Percentiles rank a stretch among this genome's conserved stretches.
Conservation (phyloP, 2,797 vertebrate species). For the Synanceia verrucosa region DNA sequence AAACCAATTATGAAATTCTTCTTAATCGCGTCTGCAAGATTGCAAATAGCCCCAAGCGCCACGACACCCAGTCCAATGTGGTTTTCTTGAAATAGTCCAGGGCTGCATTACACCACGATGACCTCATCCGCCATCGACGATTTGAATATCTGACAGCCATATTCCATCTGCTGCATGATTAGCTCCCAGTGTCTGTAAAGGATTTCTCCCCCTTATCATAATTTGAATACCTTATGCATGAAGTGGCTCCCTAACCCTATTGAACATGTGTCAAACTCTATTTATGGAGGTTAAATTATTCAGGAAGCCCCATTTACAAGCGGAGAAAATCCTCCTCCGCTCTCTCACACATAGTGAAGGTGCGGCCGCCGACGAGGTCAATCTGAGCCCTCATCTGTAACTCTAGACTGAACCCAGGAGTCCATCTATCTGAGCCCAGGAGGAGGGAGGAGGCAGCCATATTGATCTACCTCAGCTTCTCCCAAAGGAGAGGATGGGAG, state of each 20-base stretch:
- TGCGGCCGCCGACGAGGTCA: conserved; percentile 49
- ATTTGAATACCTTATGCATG: conserved; percentile 51
- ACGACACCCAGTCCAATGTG: conserved; percentile 22
- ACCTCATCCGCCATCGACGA: conserved; percentile 61
- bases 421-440: conserved; percentile 65
- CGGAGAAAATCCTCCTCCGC: conserved; percentile 15
- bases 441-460: conserved; percentile 62
- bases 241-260: conserved; percentile 45
- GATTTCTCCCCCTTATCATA: conserved; percentile 25
- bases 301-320: conserved; percentile 68
- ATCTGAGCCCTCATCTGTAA: conserved; percentile 76
- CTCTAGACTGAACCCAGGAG: conserved; percentile 77
- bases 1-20: conserved; percentile 33
- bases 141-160: conserved; percentile 44
- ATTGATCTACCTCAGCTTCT: conserved; percentile 76
- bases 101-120: conserved; percentile 57
- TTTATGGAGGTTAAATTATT: conserved; percentile 82
- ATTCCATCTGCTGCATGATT: conserved; percentile 40
- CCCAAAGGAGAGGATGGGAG: conserved; percentile 64
- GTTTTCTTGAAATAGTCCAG: conserved; percentile 51
- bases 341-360: conserved; percentile 39
- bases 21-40: conserved; percentile 36
- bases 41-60: not conserved
- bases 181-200: not conserved
- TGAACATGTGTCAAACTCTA: conserved; percentile 70